Evolutionary conservation across 2,113 vertebrate genomes (phyloP), one percentile per base, ranked within the genome.

Genomic region (Neotoma lepida): DNA sequence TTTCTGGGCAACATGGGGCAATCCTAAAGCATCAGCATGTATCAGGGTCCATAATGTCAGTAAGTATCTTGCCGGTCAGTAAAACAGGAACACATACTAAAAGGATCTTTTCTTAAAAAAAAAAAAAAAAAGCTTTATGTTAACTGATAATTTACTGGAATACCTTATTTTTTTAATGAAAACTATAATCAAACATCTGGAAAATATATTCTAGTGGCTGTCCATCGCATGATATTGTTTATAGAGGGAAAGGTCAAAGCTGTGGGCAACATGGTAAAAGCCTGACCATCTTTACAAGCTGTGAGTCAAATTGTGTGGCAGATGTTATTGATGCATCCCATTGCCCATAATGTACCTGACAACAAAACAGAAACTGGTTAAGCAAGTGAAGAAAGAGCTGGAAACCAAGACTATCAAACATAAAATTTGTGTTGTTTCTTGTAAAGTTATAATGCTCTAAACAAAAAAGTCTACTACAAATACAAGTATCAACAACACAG

Each of bases 311-410:
- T 56, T 71, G 12, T 33, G 63, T 12, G 39, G 9, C 14, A 41
- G 3, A 6, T 76, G 3, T 85, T 33, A 6, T 26, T 64, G 44
- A 81, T n/a, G 22, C 17, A 54, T 15, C 33, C 33, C 5, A n/a
- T 76, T 87, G 15, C 44, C 41, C 33, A 92, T 84, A 95, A 89
- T 12, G 49, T 26, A 82, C 9, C 88, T 91, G 30, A 76, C 4
- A 5, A 84, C 8, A 61, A 93, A 88, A 73, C 30, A 77, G 20
- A 91, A 84, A 77, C 82, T 8, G 9, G 89, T 41, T 93, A 89
- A 84, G 9, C 1, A 85, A 93, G 14, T 14, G 30, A 89, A 24
- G 89, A 90, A 70, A 63, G 56, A 68, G 33, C 33, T 58, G 4
- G 2, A 56, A 41, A 30, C 15, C 24, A 24, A 61, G 15, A 58